Percentiles rank a stretch among this genome's conserved stretches.
phyloP scores from a whole-genome alignment of 2,797 vertebrate genomes.

The Craterocephalus amniculus region DNA sequence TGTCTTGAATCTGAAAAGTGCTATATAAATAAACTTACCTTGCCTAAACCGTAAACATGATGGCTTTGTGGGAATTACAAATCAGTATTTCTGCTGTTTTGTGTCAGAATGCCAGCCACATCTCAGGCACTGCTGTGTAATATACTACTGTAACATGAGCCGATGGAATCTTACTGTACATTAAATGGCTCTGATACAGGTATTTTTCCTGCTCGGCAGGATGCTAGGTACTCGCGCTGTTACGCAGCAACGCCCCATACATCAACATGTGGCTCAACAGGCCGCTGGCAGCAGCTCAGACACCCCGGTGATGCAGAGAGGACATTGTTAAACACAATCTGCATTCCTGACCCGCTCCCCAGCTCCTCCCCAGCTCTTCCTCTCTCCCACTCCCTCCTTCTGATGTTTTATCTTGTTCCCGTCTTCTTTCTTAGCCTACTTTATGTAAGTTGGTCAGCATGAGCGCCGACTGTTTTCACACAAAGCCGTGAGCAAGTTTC shows the following conservation, averaged over 20 bases:
- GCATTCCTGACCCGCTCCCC: slow-evolving; percentile 47
- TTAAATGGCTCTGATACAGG: background rate
- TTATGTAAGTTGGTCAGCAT: too few species aligned
- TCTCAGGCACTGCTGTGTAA: background rate
- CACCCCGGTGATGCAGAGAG: slow-evolving; percentile 44
- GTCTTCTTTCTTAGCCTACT: too few species aligned
- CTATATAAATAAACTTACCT: too few species aligned
- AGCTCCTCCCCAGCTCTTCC: slow-evolving; percentile 12
- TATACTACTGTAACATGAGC: slow-evolving; percentile 2
- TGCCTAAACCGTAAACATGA: too few species aligned
- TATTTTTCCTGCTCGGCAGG: slow-evolving; percentile 31
- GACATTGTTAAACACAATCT: slow-evolving; percentile 23
- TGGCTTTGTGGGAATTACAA: too few species aligned
- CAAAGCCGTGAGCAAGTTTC: too few species aligned
- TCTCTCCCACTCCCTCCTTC: slow-evolving; percentile 25
- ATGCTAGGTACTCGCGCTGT: slow-evolving; percentile 15
- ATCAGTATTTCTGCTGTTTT: too few species aligned
- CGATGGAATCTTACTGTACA: slow-evolving; percentile 13
- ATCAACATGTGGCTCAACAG: slow-evolving; percentile 60
- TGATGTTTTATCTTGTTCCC: background rate
- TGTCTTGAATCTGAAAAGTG: too few species aligned
- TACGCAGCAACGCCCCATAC: slow-evolving; percentile 53
- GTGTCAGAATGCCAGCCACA: too few species aligned
- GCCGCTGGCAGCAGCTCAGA: slow-evolving; percentile 42
- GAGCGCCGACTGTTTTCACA: too few species aligned